These are phyloP conservation scores for Gracilinanus agilis DNA, from an alignment of 2,113 vertebrate genomes.

Conservation along the genomic window DNA sequence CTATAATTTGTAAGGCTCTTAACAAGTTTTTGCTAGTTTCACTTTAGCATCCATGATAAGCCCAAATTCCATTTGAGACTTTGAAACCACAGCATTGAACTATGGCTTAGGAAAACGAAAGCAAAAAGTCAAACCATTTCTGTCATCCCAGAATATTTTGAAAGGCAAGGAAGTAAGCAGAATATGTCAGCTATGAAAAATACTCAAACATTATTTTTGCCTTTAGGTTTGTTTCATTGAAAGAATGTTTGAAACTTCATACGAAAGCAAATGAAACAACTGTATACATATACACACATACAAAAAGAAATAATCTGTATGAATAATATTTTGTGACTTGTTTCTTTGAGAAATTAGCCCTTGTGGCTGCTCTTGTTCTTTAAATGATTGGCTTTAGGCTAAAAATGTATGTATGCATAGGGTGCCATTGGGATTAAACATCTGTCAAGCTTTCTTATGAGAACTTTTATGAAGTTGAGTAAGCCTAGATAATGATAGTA, in stretches of 20 bases:
- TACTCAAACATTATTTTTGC: neutral
- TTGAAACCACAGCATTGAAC: neutral
- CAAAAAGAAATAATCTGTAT: neutral
- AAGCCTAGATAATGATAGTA: neutral
- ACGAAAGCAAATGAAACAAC: neutral
- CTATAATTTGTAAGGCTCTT: neutral
- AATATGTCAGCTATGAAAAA: neutral
- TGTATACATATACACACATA: neutral
- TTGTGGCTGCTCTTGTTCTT: neutral
- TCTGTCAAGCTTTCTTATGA: neutral
- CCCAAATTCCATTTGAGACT: neutral
- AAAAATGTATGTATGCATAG: neutral
- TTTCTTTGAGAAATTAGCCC: neutral
- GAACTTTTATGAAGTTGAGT: neutral
- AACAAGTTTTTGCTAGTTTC: neutral
- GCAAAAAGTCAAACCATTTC: neutral
- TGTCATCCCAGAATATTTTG: neutral
- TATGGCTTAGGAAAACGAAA: neutral
- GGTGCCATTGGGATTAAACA: neutral
- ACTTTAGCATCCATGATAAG: neutral
- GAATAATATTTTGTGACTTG: neutral
- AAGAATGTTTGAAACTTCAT: neutral
- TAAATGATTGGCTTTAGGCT: neutral
- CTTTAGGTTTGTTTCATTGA: neutral
- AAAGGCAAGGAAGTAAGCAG: neutral